These are phyloP conservation scores for Drosophila anomelani DNA, from an alignment of 2,888 invertebrate genomes.

Conservation along the genomic window DNA sequence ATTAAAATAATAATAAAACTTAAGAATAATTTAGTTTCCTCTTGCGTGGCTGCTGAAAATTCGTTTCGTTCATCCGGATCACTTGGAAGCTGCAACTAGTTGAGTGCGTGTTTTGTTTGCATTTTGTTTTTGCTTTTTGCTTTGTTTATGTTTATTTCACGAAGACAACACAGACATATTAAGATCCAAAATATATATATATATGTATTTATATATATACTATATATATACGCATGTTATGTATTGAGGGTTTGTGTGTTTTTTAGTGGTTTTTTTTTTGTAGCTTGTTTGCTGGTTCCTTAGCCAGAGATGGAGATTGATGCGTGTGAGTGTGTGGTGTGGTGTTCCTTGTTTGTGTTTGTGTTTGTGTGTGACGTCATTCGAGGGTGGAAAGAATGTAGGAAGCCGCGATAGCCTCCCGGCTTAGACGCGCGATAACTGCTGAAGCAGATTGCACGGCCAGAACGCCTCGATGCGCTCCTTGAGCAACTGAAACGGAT, in stretches of 20 bases:
- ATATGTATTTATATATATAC: conserved; percentile 43
- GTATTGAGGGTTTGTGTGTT: conserved; percentile 47
- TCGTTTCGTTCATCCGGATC: conserved; percentile 38
- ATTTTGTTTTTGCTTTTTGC: conserved; percentile 22
- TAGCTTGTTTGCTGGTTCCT: conserved; percentile 37
- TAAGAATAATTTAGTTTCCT: conserved; percentile 54
- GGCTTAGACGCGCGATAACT: conserved; percentile 88
- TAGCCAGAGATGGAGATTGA: conserved; percentile 32
- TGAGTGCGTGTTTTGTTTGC: conserved; percentile 28
- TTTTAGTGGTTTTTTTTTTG: conserved; percentile 54
- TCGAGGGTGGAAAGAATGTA: conserved; percentile 31
- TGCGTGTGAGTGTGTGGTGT: conserved; percentile 27
- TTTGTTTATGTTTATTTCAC: conserved; percentile 71
- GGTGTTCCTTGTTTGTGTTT: conserved; percentile 33
- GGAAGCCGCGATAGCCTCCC: conserved; percentile 5
- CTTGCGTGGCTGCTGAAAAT: conserved; percentile 48
- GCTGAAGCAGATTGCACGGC: conserved; percentile 92
- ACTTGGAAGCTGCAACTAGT: conserved; percentile 39
- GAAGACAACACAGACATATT: conserved; percentile 76
- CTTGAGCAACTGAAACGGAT: conserved; percentile 92
- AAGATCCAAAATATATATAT: conserved; percentile 77
- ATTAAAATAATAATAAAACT: conserved; percentile 65
- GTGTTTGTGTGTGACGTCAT: conserved; percentile 58
- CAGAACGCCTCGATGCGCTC: conserved; percentile 91
- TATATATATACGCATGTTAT: conserved; percentile 51